Evolutionary conservation across 2,113 vertebrate species (phyloP), one percentile per base, ranked within the genome.

Genomic region (Pomatorhinus ruficollis): DNA sequence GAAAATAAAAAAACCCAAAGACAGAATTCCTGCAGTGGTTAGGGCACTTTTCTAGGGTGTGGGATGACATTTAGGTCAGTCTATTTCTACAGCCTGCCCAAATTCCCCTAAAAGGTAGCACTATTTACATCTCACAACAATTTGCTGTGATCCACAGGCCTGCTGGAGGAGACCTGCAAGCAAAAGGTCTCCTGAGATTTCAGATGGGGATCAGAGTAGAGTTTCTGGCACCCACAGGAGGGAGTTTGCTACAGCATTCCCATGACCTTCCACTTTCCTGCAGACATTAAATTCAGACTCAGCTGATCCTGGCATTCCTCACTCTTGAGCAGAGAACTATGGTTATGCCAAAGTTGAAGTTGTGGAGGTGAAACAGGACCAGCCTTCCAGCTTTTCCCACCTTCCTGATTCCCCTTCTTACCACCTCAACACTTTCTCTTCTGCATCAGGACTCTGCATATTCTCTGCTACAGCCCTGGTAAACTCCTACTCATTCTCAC

Each of bases 91-190:
- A 35, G 20, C 21, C 20, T 28, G 9, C 27, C 9, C 47, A 52
- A 40, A 64, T 45, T 28, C 19, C 11, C 10, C 30, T 28, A 61
- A 68, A 68, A 19, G 24, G 5, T 4, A 33, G 11, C 14, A 35
- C 3, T 78, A 5, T 31, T 45, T 0, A 0, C 11, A 52, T 35
- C n/a, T 74, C 1, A 0, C 24, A 35, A 56, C 12, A 56, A 20
- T 44, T 35, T 61, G 7, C 23, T 90, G 65, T 40, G 19, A 37
- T 57, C 30, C n/a, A 24, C 16, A 56, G 42, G 16, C 19, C 19
- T 37, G 10, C 44, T 85, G 50, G 15, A 7, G 19, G 22, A 71
- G 27, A 60, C 14, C 45, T 54, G 44, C n/a, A 56, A 45, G 19
- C 11, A 57, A 40, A 28, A 47, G 4, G 5, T 18, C 9, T 61